These are phyloP conservation scores for Cheilosia grossa DNA, from an alignment of 2,888 invertebrate species.

Conservation along the genomic window DNA sequence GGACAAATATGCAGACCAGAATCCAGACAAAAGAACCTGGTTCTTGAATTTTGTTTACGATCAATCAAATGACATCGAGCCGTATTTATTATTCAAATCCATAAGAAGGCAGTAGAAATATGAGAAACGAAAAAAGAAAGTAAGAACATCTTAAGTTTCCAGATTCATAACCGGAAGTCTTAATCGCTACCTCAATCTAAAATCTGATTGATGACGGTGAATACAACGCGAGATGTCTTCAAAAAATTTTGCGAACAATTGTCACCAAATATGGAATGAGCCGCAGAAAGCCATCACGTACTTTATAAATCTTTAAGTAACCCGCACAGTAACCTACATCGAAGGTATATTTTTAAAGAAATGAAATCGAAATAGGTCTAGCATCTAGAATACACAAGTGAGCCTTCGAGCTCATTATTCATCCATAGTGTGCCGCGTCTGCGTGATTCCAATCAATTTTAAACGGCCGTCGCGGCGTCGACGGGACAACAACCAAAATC, in stretches of 20 bases:
- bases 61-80: conserved; percentile 5
- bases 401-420: conserved; percentile 53
- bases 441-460: conserved; percentile 63
- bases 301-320: conserved; percentile 28
- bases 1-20: not conserved
- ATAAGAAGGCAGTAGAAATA: too few species aligned
- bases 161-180: conserved; percentile 26
- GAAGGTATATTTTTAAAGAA: conserved; percentile 32
- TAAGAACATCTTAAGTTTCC: not conserved
- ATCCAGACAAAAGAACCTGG: not conserved
- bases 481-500: conserved; percentile 38
- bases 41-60: not conserved
- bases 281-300: conserved; percentile 19
- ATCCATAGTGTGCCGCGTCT: conserved; percentile 58
- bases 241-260: conserved; percentile 33
- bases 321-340: not conserved
- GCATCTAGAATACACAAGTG: conserved; percentile 38
- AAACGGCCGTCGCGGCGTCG: conserved; percentile 4
- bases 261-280: conserved; percentile 37
- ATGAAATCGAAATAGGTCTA: conserved; percentile 40
- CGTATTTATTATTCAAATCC: too few species aligned
- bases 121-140: not conserved
- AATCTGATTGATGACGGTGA: not conserved
- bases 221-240: not conserved
- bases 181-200: conserved; percentile 1